These are phyloP conservation scores for Myiotriccus ornatus DNA, from an alignment of 2,797 vertebrate genomes.

Conservation along the genomic window DNA sequence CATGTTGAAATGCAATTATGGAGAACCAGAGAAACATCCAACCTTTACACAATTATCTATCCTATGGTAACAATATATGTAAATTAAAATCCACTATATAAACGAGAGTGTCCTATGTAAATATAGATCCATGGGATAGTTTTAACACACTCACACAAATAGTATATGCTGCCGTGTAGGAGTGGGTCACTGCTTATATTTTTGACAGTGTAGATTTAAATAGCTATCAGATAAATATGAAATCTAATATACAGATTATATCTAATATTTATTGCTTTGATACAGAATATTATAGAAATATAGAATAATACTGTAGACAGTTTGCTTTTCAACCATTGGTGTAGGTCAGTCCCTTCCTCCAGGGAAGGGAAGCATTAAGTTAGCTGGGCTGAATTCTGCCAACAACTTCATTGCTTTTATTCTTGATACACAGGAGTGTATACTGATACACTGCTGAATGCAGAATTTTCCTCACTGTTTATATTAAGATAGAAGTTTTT, in stretches of 20 bases:
- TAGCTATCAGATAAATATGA: slow-evolving; percentile 44
- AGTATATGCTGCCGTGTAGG: not conserved
- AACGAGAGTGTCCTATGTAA: not conserved
- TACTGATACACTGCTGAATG: not conserved
- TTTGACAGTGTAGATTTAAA: slow-evolving; percentile 62
- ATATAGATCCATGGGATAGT: not conserved
- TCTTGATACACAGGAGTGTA: not conserved
- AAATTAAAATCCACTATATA: not conserved
- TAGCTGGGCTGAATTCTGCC: not conserved
- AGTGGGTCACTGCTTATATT: slow-evolving; percentile 54
- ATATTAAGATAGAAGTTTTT: not conserved
- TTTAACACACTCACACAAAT: not conserved
- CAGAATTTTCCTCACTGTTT: not conserved
- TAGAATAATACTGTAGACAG: slow-evolving; percentile 6
- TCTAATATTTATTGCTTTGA: slow-evolving; percentile 69
- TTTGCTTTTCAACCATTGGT: slow-evolving; percentile 7
- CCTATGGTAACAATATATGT: not conserved
- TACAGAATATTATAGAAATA: slow-evolving; percentile 40
- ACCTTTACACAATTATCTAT: not conserved
- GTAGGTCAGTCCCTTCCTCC: not conserved
- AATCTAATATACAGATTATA: slow-evolving; percentile 65
- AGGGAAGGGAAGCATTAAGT: not conserved
- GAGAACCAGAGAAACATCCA: not conserved
- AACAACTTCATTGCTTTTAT: not conserved
- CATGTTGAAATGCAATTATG: not conserved